phyloP scores from a whole-genome alignment of 2,113 vertebrate species.

The Erpornis zantholeuca region DNA sequence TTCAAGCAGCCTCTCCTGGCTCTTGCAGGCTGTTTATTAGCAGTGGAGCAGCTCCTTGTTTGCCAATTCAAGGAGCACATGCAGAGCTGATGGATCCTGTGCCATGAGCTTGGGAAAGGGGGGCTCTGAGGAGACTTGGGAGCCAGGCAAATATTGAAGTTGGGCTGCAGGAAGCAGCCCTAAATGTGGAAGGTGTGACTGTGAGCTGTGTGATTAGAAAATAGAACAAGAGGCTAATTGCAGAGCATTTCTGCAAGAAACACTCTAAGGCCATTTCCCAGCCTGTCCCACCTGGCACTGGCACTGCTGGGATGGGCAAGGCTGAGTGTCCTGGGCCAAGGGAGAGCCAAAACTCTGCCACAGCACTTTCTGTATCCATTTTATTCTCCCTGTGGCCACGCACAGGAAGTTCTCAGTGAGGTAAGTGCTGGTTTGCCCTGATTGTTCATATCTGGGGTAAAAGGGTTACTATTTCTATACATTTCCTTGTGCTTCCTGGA shows the following conservation, averaged over 20 bases:
- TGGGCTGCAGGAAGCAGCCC: neutral
- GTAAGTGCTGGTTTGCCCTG: neutral
- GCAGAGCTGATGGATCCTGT: neutral
- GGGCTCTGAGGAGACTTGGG: neutral
- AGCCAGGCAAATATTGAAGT: neutral
- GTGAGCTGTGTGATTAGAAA: neutral
- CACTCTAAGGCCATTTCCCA: neutral
- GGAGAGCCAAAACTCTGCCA: neutral
- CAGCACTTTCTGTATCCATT: fast-evolving
- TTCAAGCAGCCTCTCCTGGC: neutral
- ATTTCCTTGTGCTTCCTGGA: neutral
- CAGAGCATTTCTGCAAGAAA: neutral
- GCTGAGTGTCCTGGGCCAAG: neutral
- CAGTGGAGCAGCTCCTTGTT: neutral
- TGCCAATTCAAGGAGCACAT: neutral
- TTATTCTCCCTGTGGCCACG: neutral
- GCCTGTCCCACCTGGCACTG: neutral
- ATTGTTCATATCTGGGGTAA: neutral
- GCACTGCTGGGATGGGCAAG: neutral
- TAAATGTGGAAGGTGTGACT: neutral
- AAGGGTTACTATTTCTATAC: neutral
- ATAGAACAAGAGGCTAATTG: neutral
- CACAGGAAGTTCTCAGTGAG: neutral
- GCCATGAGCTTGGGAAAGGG: neutral
- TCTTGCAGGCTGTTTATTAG: neutral